phyloP scores from a whole-genome alignment of 2,797 vertebrate species.

The Pseudochromis fuscus region DNA sequence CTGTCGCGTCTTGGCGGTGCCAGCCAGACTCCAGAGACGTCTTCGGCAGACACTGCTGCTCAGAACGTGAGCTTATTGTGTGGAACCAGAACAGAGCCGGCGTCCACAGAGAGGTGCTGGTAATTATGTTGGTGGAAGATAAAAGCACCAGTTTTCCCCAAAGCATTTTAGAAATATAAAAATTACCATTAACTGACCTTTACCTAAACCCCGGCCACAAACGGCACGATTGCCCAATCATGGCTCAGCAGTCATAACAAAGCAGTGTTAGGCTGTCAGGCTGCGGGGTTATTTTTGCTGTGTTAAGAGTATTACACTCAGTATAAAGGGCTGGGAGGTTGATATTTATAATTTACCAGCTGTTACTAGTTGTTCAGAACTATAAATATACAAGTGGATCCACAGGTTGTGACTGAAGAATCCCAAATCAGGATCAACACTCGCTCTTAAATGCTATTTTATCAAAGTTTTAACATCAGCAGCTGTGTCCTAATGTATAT shows the following conservation, averaged over 20 bases:
- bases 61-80: constrained; percentile 54
- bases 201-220: neutral
- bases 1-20: constrained; percentile 71
- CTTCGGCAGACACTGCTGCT: constrained; percentile 70
- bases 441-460: neutral
- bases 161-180: constrained; percentile 16
- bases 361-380: neutral
- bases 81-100: constrained; percentile 39
- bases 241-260: neutral
- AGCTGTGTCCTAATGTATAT: neutral
- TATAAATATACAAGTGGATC: neutral
- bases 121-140: constrained; percentile 30
- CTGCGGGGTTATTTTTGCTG: neutral
- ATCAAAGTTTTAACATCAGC: no score
- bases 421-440: neutral
- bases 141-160: constrained; percentile 12
- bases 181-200: constrained; percentile 20
- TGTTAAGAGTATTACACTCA: neutral
- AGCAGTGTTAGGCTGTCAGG: neutral
- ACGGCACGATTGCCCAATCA: neutral
- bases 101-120: constrained; percentile 34
- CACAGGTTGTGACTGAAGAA: neutral
- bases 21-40: constrained; percentile 74
- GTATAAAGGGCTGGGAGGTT: neutral
- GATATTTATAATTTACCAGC: neutral